Evolutionary conservation across 2,797 vertebrate species (phyloP).

Genomic region (Pangasius krempfi): DNA sequence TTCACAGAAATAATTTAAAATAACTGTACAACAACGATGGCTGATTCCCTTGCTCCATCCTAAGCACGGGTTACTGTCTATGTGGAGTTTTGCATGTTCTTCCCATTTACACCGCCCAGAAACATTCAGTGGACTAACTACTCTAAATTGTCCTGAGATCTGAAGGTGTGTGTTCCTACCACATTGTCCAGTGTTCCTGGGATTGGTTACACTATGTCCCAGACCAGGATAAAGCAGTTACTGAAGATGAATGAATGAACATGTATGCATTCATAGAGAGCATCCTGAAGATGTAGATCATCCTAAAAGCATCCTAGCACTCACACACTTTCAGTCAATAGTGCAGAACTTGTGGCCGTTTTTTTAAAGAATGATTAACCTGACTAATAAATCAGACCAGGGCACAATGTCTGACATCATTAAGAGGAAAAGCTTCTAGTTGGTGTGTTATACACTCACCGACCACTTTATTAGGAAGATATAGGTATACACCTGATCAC

Average conservation of each 20-base stretch:
- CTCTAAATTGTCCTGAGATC: not conserved
- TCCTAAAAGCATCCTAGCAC: not conserved
- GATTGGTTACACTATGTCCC: not conserved
- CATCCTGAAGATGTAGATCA: not conserved
- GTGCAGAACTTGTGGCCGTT: not conserved
- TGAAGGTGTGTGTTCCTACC: not conserved
- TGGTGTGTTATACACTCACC: not conserved
- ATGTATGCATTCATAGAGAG: not conserved
- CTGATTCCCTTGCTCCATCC: not conserved
- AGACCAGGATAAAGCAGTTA: not conserved
- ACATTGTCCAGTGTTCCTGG: not conserved
- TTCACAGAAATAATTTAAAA: not conserved
- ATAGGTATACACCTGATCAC: not conserved
- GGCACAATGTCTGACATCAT: not conserved
- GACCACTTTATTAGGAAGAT: not conserved
- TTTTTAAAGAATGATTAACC: not conserved
- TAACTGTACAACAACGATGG: not conserved
- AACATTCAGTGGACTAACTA: not conserved
- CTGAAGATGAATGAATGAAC: not conserved
- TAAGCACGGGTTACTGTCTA: not conserved
- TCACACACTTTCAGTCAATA: too few relatives aligned
- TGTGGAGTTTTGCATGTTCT: not conserved
- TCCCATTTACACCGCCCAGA: not conserved
- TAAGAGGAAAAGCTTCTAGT: not conserved
- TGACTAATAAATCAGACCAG: not conserved